Evolutionary conservation across 1,140 invertebrate genomes (phyloP).

Genomic region (Drosophila kurseongensis): DNA sequence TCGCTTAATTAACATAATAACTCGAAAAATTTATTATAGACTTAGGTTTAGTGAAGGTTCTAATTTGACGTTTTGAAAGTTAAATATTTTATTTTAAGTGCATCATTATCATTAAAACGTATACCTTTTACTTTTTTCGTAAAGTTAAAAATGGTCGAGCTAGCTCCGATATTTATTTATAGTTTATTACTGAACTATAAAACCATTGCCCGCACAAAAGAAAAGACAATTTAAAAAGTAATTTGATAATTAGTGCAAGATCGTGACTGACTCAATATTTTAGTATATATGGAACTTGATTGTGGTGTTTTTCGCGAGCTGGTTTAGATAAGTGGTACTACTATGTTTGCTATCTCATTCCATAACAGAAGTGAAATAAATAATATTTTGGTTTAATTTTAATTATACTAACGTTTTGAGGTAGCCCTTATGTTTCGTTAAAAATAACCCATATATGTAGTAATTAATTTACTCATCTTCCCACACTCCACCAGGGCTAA

Average conservation of each 20-base stretch:
- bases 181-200: not conserved
- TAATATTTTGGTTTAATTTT: slow-evolving; percentile 1
- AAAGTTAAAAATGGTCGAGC: not conserved
- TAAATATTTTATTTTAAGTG: not conserved
- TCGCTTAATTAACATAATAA: too few relatives aligned
- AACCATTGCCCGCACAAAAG: not conserved
- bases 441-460: slow-evolving; percentile 6
- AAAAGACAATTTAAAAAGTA: slow-evolving; percentile 1
- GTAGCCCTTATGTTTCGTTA: too few relatives aligned
- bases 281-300: not conserved
- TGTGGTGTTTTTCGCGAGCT: not conserved
- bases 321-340: not conserved
- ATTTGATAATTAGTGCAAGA: slow-evolving; percentile 17
- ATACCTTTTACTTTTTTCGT: not conserved
- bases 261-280: slow-evolving; percentile 18
- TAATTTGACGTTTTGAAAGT: not conserved
- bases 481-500: slow-evolving; percentile 16
- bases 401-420: not conserved
- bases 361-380: not conserved
- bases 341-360: not conserved
- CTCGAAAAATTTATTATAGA: too few relatives aligned
- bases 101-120: not conserved
- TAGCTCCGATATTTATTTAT: not conserved
- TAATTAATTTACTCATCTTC: slow-evolving; percentile 21
- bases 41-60: too few relatives aligned